phyloP scores from a whole-genome alignment of 1,140 invertebrate genomes.

The Vanessa atalanta region DNA sequence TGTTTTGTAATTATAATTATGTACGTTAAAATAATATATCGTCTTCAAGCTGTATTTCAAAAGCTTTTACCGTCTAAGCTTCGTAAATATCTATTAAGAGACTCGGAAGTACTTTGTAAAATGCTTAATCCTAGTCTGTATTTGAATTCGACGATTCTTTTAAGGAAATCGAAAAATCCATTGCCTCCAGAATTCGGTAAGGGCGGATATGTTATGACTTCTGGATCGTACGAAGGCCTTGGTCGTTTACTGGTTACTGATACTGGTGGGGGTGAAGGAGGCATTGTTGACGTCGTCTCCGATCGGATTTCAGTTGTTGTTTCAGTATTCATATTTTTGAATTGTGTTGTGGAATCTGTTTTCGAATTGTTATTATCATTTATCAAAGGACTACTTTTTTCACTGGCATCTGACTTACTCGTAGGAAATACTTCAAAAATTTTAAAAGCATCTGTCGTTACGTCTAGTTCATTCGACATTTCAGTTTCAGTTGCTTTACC shows the following conservation, averaged over 20 bases:
- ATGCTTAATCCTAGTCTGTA: constrained; percentile 75
- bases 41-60: background rate
- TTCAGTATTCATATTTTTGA: constrained; percentile 62
- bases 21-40: background rate
- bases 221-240: constrained; percentile 52
- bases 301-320: constrained; percentile 66
- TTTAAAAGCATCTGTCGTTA: constrained; percentile 67
- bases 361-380: constrained; percentile 39
- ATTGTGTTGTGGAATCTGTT: constrained; percentile 49
- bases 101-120: constrained; percentile 74
- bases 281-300: constrained; percentile 60
- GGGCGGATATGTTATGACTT: constrained; percentile 69
- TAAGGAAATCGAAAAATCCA: constrained; percentile 72
- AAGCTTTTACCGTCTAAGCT: constrained; percentile 60
- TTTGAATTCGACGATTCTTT: constrained; percentile 76
- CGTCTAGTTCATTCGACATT: constrained; percentile 55
- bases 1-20: background rate
- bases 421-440: constrained; percentile 69
- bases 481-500: constrained; percentile 52
- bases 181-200: constrained; percentile 44
- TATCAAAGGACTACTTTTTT: constrained; percentile 42
- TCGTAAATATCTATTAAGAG: constrained; percentile 71
- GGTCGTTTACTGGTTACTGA: constrained; percentile 46
- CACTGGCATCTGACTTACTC: constrained; percentile 39
- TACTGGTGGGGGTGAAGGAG: constrained; percentile 48